Base-by-base conservation (phyloP, 1,140 invertebrate genomes). In the Drosophila virilis region DNA sequence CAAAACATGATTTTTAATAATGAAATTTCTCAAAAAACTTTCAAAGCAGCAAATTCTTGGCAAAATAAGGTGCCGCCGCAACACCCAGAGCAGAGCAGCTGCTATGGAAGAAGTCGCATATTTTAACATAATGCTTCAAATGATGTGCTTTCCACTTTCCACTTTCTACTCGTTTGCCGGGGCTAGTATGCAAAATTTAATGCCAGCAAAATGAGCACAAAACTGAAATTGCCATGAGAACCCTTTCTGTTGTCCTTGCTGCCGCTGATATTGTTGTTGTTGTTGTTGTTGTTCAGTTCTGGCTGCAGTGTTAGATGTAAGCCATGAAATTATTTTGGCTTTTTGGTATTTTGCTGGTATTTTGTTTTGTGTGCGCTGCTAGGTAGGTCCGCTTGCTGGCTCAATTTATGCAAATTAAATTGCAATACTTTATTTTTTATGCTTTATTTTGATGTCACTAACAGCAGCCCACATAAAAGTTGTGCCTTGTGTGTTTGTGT, bases 351-450 rank as follows among this genome's bases (percentile, higher is more conserved):
- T 88, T 82, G 64, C 74, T 74, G 62, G 74, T 62, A 80, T 80
- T 85, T 73, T 74, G 10, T 51, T 61, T 8, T 22, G 32, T 33
- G 40, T 33, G 8, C 9, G 13, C 12, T 42, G 69, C 40, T 45
- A 33, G 38, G 35, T 42, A 12, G 42, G 62, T 58, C 60, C 38
- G 51, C 67, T 61, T 77, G 70, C 73, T 73, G 71, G 76, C 83
- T 80, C 79, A 86, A 86, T 86, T 86, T 86, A 86, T 86, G 83
- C 84, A 86, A 86, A 86, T 89, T 88, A 86, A 86, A 86, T 86
- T 86, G 83, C 84, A 86, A 88, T 86, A 77, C 79, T 86, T 86
- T 88, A 83, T 80, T 33, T 35, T 64, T 35, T 62, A 5, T 46
- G 8, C 45, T 48, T 77, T 68, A 74, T 69, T 74, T 72, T 74